Evolutionary conservation across 2,888 invertebrate genomes (phyloP), one percentile per base, ranked within the genome.

Genomic region (Ennomos erosarius): DNA sequence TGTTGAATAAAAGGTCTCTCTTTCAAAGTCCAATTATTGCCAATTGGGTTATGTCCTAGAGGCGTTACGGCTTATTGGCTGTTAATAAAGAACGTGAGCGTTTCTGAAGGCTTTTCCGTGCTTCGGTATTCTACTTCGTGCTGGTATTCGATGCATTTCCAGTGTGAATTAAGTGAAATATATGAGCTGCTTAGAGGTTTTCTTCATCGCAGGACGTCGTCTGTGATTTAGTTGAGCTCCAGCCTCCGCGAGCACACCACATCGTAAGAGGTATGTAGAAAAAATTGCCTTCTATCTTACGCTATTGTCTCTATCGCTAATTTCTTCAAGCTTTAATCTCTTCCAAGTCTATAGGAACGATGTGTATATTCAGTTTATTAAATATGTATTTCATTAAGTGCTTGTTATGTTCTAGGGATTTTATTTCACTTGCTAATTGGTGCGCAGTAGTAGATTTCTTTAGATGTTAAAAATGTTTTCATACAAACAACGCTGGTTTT

Each of bases 61-160:
- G 38, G 62, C 54, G 10, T 49, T 13, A 45, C 38, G 65, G 65
- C 67, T 75, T 78, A 84, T 81, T 81, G 77, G 78, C 73, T 73
- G 76, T 73, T 76, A 82, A 85, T 87, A 84, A 80, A 84, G 68
- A 43, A 65, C 68, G 67, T 65, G 58, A 64, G 67, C 69, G 63
- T 60, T 64, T 64, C 73, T 70, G 79, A 84, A 78, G 74, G 74
- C 74, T 63, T 66, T 66, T 55, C 71, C 81, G 77, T 81, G 73
- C 77, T 73, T 66, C 64, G 81, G 79, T 75, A 74, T 62, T 71
- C 71, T 64, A 57, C 54, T 74, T 68, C 81, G 79, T 75, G 81
- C 64, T 57, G 74, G 71, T 56, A 81, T 87, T 81, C 73, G 52
- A 71, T 26, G 65, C 73, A 75, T 77, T 80, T 77, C 64, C 68